phyloP scores from a whole-genome alignment of 2,888 invertebrate species.

The Polia nebulosa region DNA sequence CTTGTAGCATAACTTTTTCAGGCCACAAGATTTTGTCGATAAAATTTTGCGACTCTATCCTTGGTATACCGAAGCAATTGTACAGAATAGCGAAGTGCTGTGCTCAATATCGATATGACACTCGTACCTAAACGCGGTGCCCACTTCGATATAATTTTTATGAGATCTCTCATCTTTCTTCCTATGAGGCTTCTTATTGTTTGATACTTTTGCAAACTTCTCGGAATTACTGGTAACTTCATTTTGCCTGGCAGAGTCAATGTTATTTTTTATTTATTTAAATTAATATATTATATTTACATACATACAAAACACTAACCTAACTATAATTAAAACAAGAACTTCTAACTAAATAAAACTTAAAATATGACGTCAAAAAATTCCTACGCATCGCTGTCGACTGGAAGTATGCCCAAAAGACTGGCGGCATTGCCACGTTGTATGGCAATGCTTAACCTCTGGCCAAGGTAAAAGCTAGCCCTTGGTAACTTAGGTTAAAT shows the following conservation, averaged over 20 bases:
- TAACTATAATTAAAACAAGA: too few species aligned
- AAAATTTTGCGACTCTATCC: constrained; percentile 21
- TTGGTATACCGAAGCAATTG: constrained; percentile 42
- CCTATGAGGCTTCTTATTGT: constrained; percentile 6
- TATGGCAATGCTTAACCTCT: too few species aligned
- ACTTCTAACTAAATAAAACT: too few species aligned
- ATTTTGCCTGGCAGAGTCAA: too few species aligned
- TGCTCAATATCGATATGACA: constrained; percentile 75
- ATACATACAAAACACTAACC: too few species aligned
- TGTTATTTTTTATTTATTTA: too few species aligned
- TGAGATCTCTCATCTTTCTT: constrained; percentile 70
- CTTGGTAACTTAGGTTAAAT: background rate
- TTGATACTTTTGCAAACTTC: constrained; percentile 56
- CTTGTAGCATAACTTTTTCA: background rate
- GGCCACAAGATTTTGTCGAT: constrained; percentile 15
- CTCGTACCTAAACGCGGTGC: constrained; percentile 64
- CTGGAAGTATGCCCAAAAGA: too few species aligned
- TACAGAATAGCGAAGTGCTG: constrained; percentile 59
- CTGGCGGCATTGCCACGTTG: too few species aligned
- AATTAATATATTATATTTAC: too few species aligned
- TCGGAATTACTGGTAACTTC: background rate
- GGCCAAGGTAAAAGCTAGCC: too few species aligned
- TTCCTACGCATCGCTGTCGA: too few species aligned
- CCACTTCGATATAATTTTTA: constrained; percentile 80
- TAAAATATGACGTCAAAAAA: too few species aligned